These are phyloP conservation scores for Eubucco bourcierii DNA, from an alignment of 2,113 vertebrate species.

Conservation along the genomic window DNA sequence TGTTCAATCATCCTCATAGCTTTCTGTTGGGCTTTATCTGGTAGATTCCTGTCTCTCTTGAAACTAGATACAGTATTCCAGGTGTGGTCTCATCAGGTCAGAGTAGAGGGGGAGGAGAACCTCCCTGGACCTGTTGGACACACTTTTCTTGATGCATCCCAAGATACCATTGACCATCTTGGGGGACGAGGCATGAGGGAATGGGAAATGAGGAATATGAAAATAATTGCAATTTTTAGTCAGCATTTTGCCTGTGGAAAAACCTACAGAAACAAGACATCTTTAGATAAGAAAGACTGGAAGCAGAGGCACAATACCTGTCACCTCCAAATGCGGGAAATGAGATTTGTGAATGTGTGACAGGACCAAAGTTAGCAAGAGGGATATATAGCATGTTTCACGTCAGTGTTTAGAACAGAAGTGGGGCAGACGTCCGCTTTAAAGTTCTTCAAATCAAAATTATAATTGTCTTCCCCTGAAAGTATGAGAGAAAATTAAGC, in stretches of 20 bases:
- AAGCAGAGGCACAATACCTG: slow-evolving; percentile 3
- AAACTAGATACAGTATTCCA: no score
- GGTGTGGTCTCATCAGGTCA: no score
- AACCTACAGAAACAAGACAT: background rate
- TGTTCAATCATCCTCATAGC: no score
- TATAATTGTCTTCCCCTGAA: slow-evolving; percentile 20
- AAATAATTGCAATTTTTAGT: background rate
- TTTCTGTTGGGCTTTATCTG: no score
- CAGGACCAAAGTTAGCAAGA: slow-evolving; percentile 22
- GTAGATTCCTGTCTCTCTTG: no score
- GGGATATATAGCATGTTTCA: slow-evolving; percentile 5
- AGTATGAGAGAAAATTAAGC: slow-evolving; percentile 33
- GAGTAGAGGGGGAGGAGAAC: no score
- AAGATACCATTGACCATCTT: no score
- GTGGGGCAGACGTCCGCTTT: slow-evolving; percentile 20
- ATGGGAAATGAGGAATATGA: background rate
- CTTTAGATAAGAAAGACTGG: background rate
- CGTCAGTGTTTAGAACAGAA: background rate
- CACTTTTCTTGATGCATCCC: no score
- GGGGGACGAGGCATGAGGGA: no score
- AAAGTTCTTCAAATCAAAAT: slow-evolving; percentile 49
- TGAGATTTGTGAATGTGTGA: slow-evolving; percentile 2
- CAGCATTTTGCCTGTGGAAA: background rate
- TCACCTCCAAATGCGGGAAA: background rate
- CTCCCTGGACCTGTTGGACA: no score